phyloP scores from a whole-genome alignment of 2,888 invertebrate genomes.

The Nephrotoma flavescens region DNA sequence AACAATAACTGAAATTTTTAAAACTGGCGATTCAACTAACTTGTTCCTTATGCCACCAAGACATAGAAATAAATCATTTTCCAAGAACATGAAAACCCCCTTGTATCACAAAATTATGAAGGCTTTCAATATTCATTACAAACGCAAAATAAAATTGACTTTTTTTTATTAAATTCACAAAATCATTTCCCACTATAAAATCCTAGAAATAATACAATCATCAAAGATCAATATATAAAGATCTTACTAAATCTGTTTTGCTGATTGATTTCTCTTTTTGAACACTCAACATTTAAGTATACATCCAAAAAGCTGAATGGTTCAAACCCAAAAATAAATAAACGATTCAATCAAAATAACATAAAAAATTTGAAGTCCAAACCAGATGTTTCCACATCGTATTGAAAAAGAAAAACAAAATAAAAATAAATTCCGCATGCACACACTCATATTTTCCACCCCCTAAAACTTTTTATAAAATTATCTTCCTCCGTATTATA shows the following conservation, averaged over 20 bases:
- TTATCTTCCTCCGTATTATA: not conserved
- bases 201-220: not conserved
- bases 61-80: not conserved
- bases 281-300: not conserved
- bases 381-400: not conserved
- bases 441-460: not conserved
- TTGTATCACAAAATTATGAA: not conserved
- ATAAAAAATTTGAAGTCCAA: not conserved
- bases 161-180: not conserved
- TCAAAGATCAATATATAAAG: not conserved
- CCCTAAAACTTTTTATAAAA: not conserved
- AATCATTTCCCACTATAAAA: not conserved
- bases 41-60: not conserved
- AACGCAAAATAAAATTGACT: not conserved
- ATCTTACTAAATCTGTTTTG: not conserved
- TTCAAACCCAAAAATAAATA: not conserved
- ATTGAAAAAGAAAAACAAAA: not conserved
- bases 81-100: not conserved
- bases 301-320: not conserved
- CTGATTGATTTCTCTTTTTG: not conserved
- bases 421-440: not conserved
- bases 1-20: not conserved
- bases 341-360: not conserved
- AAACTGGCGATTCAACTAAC: not conserved
- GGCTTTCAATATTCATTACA: not conserved